phyloP scores from a whole-genome alignment of 2,888 invertebrate species.

The Hartigia nigra region DNA sequence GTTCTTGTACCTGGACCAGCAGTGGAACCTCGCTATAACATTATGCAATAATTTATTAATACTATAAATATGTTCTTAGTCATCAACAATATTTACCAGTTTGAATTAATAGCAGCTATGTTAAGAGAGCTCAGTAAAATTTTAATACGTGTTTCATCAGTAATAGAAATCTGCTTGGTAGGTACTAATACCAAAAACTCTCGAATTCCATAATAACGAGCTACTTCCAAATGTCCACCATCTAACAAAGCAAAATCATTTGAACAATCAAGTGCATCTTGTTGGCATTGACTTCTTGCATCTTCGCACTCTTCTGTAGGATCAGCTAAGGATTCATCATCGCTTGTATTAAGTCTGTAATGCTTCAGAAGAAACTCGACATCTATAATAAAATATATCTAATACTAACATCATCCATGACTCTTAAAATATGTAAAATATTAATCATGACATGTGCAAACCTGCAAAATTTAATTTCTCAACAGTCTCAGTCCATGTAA shows the following conservation, averaged over 20 bases:
- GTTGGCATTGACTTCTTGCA: conserved; percentile 62
- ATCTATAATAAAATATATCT: conserved; percentile 43
- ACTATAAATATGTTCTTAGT: conserved; percentile 1
- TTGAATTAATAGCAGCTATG: conserved; percentile 85
- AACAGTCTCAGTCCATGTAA: conserved; percentile 68
- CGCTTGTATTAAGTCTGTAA: conserved; percentile 49
- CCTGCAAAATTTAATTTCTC: conserved; percentile 73
- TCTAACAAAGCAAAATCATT: conserved; percentile 74
- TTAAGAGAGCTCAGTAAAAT: conserved; percentile 83
- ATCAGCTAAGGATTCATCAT: conserved; percentile 46
- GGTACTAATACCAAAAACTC: conserved; percentile 85
- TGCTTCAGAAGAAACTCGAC: conserved; percentile 61
- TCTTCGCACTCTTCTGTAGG: conserved; percentile 50
- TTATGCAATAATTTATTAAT: conserved; percentile 10
- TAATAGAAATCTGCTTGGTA: conserved; percentile 69
- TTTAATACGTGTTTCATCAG: conserved; percentile 80
- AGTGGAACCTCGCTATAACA: conserved; percentile 79
- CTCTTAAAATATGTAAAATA: background rate
- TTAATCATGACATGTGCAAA: conserved; percentile 36
- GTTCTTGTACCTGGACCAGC: conserved; percentile 87
- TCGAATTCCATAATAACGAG: conserved; percentile 83
- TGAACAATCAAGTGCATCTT: conserved; percentile 67
- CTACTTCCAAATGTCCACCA: conserved; percentile 68
- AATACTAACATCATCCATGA: background rate
- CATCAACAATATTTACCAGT: conserved; percentile 69